Base-by-base conservation (phyloP, 2,888 invertebrate species). In the Gasteruption jaculator region DNA sequence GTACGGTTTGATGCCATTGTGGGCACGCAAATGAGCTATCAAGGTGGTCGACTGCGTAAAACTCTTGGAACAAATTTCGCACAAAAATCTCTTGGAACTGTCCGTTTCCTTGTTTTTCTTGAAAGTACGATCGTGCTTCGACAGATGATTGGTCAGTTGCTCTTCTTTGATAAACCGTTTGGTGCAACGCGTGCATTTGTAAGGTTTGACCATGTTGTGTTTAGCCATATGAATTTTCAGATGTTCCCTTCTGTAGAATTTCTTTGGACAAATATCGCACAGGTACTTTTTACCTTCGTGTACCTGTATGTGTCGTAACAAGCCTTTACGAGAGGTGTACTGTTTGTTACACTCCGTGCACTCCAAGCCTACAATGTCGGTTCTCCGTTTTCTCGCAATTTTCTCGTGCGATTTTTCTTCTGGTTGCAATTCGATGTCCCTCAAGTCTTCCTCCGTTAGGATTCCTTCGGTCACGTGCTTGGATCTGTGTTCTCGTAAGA, bases 91-190 rank as follows among this genome's bases (percentile, higher is more conserved):
- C 42, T 71, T 70, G 0, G 65, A 57, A 15, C 60, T 63, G 25
- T 70, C 70, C 0, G 66, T 56, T 22, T 68, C 69, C 26, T 68
- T 68, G 10, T 49, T 61, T 22, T 70, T 70, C 30, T 67, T 69
- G 19, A 63, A 65, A 1, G 58, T 58, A 15, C 65, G 49, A 19
- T 71, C 71, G 37, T 71, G 71, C 26, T 69, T 71, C 0, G 65
- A 59, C 11, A 69, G 37, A 21, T 71, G 71, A 42, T 55, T 66
- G 14, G 61, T 63, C 6, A 71, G 38, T 31, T 68, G 70, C 25
- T 71, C 71, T 40, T 71, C 71, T 31, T 70, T 70, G 22, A 68
- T 68, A 42, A 71, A 71, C 15, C 70, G 63, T 29, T 71, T 71
- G 2, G 67, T 60, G 35, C 71, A 71, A 1, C 67, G 57, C 0